A percentile compares a stretch with the other conserved stretches of the same genome.
phyloP scores from a whole-genome alignment of 2,113 vertebrate genomes.

The Ammodytes dubius region DNA sequence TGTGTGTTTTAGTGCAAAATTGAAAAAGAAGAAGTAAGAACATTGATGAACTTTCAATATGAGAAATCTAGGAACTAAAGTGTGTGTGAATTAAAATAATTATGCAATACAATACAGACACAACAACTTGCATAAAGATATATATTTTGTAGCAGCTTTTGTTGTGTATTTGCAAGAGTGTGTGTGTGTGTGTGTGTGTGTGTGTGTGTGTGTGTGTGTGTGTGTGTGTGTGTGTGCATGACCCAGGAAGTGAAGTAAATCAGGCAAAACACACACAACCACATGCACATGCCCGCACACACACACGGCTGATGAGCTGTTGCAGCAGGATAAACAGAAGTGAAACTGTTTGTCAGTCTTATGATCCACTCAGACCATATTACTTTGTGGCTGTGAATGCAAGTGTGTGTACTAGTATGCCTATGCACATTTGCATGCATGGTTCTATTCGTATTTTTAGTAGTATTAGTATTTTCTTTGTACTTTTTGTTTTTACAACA shows the following conservation, averaged over 20 bases:
- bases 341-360: slow-evolving; percentile 18
- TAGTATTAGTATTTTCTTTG: not conserved
- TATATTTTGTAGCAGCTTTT: not conserved
- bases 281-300: too few species aligned
- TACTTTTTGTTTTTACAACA: too few species aligned
- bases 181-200: not conserved
- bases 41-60: slow-evolving; percentile 44
- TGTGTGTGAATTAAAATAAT: not conserved
- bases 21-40: slow-evolving; percentile 67
- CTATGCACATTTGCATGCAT: not conserved
- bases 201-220: not conserved
- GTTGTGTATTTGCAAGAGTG: not conserved
- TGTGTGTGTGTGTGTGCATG: not conserved
- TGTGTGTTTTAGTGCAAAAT: slow-evolving; percentile 12
- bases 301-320: not conserved
- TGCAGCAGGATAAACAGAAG: slow-evolving; percentile 8
- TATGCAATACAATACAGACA: not conserved
- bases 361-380: not conserved
- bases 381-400: not conserved
- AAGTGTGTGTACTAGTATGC: not conserved
- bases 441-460: not conserved
- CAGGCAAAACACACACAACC: not conserved
- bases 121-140: not conserved
- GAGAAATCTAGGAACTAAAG: not conserved
- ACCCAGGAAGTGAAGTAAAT: not conserved